Evolutionary conservation across 2,797 vertebrate genomes (phyloP), one percentile per base, ranked within the genome.

Genomic region (Nothura maculosa): DNA sequence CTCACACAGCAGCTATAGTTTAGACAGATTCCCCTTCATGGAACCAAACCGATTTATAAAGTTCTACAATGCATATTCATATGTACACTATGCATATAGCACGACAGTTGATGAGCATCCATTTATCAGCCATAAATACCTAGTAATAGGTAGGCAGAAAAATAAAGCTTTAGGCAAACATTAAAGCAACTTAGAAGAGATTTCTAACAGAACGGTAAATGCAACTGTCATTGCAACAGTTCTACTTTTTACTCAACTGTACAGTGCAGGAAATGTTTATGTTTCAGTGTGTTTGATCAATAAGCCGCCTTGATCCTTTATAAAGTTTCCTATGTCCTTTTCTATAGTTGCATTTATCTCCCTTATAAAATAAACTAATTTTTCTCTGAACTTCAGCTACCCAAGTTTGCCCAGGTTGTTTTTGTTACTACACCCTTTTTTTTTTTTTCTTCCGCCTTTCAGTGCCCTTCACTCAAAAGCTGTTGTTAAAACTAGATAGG

Each of bases 401-500:
- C 28, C 15, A 42, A 85, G 75, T 50, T 86, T 70, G 64, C 0
- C 36, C 28, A 82, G 54, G 83, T 55, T 87, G 74, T 75, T 93
- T 86, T 77, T 64, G 61, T 77, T 75, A 92, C 62, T 78, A 87
- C 84, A 82, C 64, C 58, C 64, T 20, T 79, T 74, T 92, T 63
- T 82, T 87, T 93, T 81, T n/a, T 42, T 21, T 47, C 38, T 38
- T 38, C 38, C 88, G 85, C 75, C 64, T 90, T 76, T 83, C 72
- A 55, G 19, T 83, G 76, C 58, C 69, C 76, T 96, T 94, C 93
- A 73, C 90, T 93, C 76, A 57, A 81, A 34, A 32, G 69, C 12
- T 89, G 83, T 62, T 87, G 54, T 55, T 64, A 76, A 17, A 66
- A 32, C 1, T 6, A 42, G 6, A 2, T 69, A 94, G 85, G 70